phyloP scores from a whole-genome alignment of 1,140 invertebrate species.

The Halictus rubicundus region DNA sequence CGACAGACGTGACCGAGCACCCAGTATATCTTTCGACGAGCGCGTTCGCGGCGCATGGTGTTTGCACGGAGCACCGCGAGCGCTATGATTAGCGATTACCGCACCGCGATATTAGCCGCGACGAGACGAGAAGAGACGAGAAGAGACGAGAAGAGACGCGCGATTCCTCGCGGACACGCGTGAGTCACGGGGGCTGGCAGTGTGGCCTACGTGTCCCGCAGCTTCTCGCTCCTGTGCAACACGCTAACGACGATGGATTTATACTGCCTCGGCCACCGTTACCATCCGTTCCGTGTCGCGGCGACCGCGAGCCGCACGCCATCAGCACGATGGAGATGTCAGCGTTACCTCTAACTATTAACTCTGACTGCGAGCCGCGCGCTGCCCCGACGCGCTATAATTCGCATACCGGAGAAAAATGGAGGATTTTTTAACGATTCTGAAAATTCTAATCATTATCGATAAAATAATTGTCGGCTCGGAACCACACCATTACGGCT shows the following conservation, averaged over 20 bases:
- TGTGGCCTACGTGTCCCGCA: slow-evolving; percentile 36
- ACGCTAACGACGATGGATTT: slow-evolving; percentile 63
- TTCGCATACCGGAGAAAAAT: no score
- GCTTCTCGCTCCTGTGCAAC: slow-evolving; percentile 41
- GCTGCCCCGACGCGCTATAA: no score
- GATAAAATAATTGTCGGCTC: no score
- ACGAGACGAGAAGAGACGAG: slow-evolving; percentile 46
- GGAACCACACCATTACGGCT: no score
- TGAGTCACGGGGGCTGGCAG: no score
- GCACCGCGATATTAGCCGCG: slow-evolving; percentile 72
- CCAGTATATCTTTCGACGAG: slow-evolving; percentile 5
- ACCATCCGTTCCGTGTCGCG: slow-evolving; percentile 7
- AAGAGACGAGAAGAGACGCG: no score
- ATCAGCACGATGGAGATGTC: background rate
- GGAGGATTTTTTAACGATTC: no score
- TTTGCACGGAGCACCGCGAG: background rate
- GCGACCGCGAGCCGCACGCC: background rate
- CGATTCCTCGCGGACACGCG: slow-evolving; percentile 36
- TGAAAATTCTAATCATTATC: no score
- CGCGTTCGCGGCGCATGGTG: background rate
- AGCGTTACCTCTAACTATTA: background rate
- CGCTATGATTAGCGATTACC: slow-evolving; percentile 73
- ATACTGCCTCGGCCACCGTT: slow-evolving; percentile 32
- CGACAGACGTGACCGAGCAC: background rate
- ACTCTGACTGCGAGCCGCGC: no score